These are phyloP conservation scores for Resseliella maxima DNA, from an alignment of 2,888 invertebrate species.

Conservation along the genomic window DNA sequence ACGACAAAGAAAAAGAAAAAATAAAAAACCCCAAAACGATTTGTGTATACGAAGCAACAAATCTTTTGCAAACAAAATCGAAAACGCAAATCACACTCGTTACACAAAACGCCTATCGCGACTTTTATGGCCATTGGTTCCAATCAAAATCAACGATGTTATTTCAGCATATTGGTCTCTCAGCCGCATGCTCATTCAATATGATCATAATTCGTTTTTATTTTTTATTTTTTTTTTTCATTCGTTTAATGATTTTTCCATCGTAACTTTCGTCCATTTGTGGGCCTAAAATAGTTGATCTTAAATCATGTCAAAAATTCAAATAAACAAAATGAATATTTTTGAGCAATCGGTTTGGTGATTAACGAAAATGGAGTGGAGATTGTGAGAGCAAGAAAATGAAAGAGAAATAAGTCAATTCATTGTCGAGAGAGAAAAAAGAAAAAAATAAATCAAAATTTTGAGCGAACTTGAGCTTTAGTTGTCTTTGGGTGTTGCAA, in stretches of 20 bases:
- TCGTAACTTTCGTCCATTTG: background rate
- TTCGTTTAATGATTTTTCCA: background rate
- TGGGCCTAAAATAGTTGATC: background rate
- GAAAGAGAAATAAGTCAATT: background rate
- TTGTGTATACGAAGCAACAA: background rate
- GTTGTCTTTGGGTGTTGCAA: background rate
- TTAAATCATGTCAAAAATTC: background rate
- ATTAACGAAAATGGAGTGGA: background rate
- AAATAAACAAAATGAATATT: background rate
- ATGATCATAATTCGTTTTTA: background rate
- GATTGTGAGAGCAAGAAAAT: background rate
- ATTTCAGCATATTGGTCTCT: background rate
- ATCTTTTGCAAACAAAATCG: slow-evolving; percentile 26
- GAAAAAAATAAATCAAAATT: too few relatives aligned
- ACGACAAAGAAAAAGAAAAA: background rate
- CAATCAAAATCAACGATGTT: slow-evolving; percentile 50
- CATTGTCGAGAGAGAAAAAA: background rate
- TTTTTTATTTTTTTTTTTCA: background rate
- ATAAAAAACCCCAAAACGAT: too few relatives aligned
- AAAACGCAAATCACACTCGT: slow-evolving; percentile 21
- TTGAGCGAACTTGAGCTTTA: background rate
- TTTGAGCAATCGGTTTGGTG: background rate
- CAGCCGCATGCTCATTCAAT: background rate
- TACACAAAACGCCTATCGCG: slow-evolving; percentile 20
- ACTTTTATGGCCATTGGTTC: slow-evolving; percentile 30